Conservation (phyloP, 2,797 vertebrate genomes). For the Lutjanus argentimaculatus region DNA sequence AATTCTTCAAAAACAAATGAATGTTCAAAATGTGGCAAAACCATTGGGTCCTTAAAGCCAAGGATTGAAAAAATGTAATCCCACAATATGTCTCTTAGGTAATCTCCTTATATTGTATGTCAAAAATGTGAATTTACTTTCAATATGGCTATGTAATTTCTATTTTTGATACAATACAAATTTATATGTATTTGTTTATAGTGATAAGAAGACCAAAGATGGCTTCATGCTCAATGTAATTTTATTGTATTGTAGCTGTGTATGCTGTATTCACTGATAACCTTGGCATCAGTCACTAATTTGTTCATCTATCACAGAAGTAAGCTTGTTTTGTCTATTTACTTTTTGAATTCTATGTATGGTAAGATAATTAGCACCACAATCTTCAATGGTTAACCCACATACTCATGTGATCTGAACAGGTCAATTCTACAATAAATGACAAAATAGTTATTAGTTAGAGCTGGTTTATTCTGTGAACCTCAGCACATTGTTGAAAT, state of each 20-base stretch:
- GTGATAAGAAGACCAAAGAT: constrained; percentile 86
- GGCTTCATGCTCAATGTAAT: constrained; percentile 82
- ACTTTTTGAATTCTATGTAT: constrained; percentile 80
- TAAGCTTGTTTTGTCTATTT: constrained; percentile 81
- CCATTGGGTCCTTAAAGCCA: constrained; percentile 77
- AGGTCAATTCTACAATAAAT: constrained; percentile 84
- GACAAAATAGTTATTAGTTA: constrained; percentile 60
- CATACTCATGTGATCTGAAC: constrained; percentile 78
- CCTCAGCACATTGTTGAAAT: constrained; percentile 4
- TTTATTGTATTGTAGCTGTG: constrained; percentile 81
- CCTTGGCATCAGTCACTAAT: constrained; percentile 80
- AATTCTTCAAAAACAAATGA: constrained; percentile 60
- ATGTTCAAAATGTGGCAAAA: constrained; percentile 77
- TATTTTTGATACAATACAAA: constrained; percentile 89
- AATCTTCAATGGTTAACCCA: constrained; percentile 80
- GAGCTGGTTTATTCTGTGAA: constrained; percentile 32
- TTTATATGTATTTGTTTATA: constrained; percentile 86
- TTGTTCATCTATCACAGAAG: constrained; percentile 79
- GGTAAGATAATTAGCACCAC: constrained; percentile 79
- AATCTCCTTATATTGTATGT: constrained; percentile 79
- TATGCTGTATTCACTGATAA: constrained; percentile 81
- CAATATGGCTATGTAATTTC: constrained; percentile 85
- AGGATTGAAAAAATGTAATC: constrained; percentile 75
- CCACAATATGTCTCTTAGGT: constrained; percentile 72
- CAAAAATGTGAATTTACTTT: constrained; percentile 88